Percentiles rank a stretch among this genome's conserved stretches.
Conservation (phyloP, 2,113 vertebrate species). For the Desmodus rotundus region DNA sequence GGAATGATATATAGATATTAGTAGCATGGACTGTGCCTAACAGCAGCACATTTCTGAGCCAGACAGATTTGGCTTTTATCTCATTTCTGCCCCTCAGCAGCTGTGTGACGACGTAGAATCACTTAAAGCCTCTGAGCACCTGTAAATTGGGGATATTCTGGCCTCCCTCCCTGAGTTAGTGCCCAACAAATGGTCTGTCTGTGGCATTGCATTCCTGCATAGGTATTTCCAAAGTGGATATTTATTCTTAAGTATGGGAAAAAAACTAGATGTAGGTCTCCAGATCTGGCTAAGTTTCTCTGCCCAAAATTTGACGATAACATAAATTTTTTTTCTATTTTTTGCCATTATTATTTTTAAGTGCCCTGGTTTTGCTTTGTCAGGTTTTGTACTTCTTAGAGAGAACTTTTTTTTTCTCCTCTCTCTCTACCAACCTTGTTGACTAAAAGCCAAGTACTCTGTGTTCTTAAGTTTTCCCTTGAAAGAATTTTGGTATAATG, state of each 20-base stretch:
- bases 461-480: neutral
- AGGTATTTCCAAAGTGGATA: neutral
- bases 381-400: neutral
- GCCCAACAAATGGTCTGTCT: neutral
- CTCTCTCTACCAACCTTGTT: neutral
- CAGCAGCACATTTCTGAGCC: neutral
- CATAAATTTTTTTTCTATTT: neutral
- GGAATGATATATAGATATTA: neutral
- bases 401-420: neutral
- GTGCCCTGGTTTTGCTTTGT: neutral
- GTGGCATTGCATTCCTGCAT: neutral
- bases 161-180: neutral
- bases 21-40: neutral
- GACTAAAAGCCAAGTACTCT: constrained; percentile 1
- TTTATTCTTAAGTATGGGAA: neutral
- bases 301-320: neutral
- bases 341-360: neutral
- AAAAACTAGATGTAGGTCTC: neutral
- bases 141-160: neutral
- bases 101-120: neutral
- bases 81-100: neutral
- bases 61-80: neutral
- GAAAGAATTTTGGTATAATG: neutral
- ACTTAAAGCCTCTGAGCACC: neutral
- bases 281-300: neutral